Percentiles rank a stretch among this genome's conserved stretches.
phyloP scores from a whole-genome alignment of 2,113 vertebrate genomes.

The Labrus mixtus region DNA sequence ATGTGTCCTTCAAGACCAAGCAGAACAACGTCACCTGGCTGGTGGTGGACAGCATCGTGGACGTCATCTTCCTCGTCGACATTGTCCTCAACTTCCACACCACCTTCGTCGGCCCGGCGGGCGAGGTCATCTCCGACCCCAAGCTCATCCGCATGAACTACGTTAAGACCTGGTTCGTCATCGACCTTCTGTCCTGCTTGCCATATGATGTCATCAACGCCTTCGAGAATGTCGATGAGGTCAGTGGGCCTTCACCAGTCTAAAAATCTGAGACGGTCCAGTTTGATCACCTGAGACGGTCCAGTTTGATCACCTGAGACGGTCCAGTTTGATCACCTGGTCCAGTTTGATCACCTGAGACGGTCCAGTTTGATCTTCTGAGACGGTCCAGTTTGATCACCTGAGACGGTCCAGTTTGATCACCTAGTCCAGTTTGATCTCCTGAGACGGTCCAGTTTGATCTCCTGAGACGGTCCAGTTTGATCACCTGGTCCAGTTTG shows the following conservation, averaged over 20 bases:
- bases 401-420: too few relatives aligned
- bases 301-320: too few relatives aligned
- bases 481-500: too few relatives aligned
- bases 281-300: too few relatives aligned
- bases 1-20: constrained; percentile 98
- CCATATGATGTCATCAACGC: constrained; percentile 99
- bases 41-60: constrained; percentile 97
- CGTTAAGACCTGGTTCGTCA: constrained; percentile 98
- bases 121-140: constrained; percentile 97
- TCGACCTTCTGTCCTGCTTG: constrained; percentile 95
- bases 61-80: constrained; percentile 97
- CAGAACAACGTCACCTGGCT: constrained; percentile 99
- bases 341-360: too few relatives aligned
- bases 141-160: constrained; percentile 99
- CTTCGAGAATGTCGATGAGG: constrained; percentile 98
- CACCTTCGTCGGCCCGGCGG: constrained; percentile 95
- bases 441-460: too few relatives aligned
- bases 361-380: too few relatives aligned
- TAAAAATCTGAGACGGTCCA: too few relatives aligned
- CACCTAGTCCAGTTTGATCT: too few relatives aligned
- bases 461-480: too few relatives aligned
- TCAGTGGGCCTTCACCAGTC: constrained; percentile 72
- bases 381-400: too few relatives aligned
- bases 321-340: too few relatives aligned
- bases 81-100: constrained; percentile 99